phyloP scores from a whole-genome alignment of 2,888 invertebrate genomes.

The Frankliniella fusca region DNA sequence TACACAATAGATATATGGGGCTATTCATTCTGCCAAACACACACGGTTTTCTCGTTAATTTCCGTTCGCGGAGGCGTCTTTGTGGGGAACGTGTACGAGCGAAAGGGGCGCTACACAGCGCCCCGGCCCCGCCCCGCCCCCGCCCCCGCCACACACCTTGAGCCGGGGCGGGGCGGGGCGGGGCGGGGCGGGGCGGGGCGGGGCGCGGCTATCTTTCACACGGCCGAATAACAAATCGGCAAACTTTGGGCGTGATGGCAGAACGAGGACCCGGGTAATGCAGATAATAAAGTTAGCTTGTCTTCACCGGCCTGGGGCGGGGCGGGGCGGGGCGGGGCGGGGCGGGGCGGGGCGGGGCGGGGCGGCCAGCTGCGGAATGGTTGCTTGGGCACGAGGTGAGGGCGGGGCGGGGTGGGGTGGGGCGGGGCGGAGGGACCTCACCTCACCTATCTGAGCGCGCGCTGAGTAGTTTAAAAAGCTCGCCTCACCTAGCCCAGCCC shows the following conservation, averaged over 20 bases:
- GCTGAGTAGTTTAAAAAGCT: no score
- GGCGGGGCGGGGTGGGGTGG: no score
- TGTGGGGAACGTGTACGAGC: neutral
- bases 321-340: neutral
- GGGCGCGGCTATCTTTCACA: neutral
- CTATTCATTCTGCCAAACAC: no score
- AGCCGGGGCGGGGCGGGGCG: neutral
- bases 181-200: neutral
- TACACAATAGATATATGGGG: no score
- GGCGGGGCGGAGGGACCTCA: no score
- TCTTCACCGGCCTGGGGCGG: neutral
- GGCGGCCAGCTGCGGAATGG: neutral
- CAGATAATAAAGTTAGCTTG: conserved; percentile 16
- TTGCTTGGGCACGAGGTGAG: no score
- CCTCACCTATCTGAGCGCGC: no score
- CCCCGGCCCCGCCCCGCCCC: neutral
- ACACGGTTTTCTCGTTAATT: no score
- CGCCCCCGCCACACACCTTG: neutral
- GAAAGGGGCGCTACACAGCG: neutral
- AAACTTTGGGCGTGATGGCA: conserved; percentile 13
- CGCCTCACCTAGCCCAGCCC: no score
- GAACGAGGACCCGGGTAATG: neutral
- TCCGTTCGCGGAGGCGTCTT: no score
- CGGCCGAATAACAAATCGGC: conserved; percentile 17
- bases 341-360: neutral